phyloP scores from a whole-genome alignment of 2,797 vertebrate species.

The Myotis planiceps region DNA sequence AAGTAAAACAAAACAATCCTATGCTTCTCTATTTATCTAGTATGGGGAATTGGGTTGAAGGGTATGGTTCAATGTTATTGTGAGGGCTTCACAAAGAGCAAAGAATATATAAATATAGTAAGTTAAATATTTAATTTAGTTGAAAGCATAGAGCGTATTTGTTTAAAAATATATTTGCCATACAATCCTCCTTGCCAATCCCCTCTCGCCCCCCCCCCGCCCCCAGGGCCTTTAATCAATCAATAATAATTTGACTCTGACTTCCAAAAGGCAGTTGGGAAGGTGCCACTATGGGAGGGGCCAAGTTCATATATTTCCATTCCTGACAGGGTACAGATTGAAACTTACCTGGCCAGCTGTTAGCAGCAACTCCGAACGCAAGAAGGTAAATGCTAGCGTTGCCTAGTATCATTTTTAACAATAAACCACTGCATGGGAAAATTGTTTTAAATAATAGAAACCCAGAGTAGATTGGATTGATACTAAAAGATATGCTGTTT shows the following conservation, averaged over 20 bases:
- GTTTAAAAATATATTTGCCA: not conserved
- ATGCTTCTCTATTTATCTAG: not conserved
- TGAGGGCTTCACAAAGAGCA: not conserved
- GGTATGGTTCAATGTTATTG: not conserved
- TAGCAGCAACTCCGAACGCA: slow-evolving; percentile 57
- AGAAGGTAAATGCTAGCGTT: slow-evolving; percentile 69
- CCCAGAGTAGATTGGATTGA: not conserved
- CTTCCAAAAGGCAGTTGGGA: slow-evolving; percentile 57
- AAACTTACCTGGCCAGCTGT: slow-evolving; percentile 59
- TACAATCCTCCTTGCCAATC: not conserved
- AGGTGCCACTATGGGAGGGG: slow-evolving; percentile 54
- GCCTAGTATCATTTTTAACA: not conserved
- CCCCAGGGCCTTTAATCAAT: not conserved
- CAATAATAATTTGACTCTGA: not conserved
- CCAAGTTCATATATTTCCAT: slow-evolving; percentile 52
- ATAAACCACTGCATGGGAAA: not conserved
- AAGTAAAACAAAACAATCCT: not conserved
- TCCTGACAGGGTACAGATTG: slow-evolving; percentile 6
- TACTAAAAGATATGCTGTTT: not conserved
- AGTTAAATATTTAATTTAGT: slow-evolving; percentile 27
- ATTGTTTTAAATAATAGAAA: not conserved
- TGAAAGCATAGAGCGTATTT: not conserved
- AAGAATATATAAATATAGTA: not conserved
- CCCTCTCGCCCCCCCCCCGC: fast-evolving
- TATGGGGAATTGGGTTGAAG: not conserved